Conservation (phyloP, 2,797 vertebrate species). For the Falco naumanni region DNA sequence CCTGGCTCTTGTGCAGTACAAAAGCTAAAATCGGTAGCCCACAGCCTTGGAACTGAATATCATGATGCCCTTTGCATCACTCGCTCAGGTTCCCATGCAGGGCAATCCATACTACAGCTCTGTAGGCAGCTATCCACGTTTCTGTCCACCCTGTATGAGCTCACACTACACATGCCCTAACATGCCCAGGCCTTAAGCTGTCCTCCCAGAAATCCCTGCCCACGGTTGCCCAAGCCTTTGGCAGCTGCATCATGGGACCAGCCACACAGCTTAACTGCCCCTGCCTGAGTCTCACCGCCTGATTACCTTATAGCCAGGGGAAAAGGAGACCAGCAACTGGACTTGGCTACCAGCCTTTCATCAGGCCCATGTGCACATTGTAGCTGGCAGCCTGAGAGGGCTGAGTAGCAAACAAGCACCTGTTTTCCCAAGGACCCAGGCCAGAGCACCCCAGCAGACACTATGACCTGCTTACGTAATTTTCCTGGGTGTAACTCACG, state of each 20-base stretch:
- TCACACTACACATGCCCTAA: background rate
- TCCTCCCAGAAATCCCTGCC: background rate
- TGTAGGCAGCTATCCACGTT: background rate
- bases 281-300: background rate
- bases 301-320: background rate
- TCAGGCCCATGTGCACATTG: background rate
- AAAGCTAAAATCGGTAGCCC: background rate
- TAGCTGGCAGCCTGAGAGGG: background rate
- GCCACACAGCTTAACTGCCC: background rate
- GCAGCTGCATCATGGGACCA: background rate
- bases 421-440: background rate
- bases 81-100: background rate
- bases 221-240: background rate
- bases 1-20: background rate
- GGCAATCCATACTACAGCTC: background rate
- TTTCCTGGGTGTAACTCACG: background rate
- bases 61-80: accelerated
- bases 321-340: background rate
- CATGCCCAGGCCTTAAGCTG: background rate
- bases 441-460: background rate
- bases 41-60: background rate
- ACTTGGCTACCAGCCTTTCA: background rate
- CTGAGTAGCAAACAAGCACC: accelerated
- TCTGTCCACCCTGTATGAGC: background rate
- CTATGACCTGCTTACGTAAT: background rate